Evolutionary conservation across 2,797 vertebrate genomes (phyloP).

Genomic region (Phataginus tricuspis): DNA sequence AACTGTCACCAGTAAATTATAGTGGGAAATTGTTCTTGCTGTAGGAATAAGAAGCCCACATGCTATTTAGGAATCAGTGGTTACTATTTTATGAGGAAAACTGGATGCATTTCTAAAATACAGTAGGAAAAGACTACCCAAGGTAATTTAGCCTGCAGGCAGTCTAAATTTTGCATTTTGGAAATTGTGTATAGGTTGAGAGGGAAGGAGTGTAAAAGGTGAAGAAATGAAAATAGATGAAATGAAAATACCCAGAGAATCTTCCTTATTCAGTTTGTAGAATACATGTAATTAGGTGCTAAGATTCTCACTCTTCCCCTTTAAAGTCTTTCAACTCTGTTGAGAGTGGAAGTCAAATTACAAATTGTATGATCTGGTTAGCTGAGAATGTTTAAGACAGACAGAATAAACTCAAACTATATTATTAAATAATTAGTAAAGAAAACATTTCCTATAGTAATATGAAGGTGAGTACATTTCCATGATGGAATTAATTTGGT

Average conservation of each 20-base stretch:
- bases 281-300: not conserved
- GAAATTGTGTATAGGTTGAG: not conserved
- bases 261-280: not conserved
- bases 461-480: not conserved
- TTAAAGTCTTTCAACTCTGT: slow-evolving; percentile 34
- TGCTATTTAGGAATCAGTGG: not conserved
- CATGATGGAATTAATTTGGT: not conserved
- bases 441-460: not conserved
- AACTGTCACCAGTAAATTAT: slow-evolving; percentile 38
- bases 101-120: slow-evolving; percentile 14
- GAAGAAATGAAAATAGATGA: slow-evolving; percentile 16
- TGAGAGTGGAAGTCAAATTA: slow-evolving; percentile 2
- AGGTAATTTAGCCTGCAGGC: not conserved
- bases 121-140: not conserved
- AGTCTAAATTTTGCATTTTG: slow-evolving; percentile 35
- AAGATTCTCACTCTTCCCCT: slow-evolving; percentile 34
- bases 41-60: not conserved
- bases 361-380: not conserved
- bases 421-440: not conserved
- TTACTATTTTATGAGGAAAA: slow-evolving; percentile 30
- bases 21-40: not conserved
- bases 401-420: not conserved
- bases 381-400: not conserved
- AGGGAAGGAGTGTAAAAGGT: not conserved
- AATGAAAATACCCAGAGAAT: not conserved